Conservation (phyloP, 2,888 invertebrate species). For the Icerya purchasi region DNA sequence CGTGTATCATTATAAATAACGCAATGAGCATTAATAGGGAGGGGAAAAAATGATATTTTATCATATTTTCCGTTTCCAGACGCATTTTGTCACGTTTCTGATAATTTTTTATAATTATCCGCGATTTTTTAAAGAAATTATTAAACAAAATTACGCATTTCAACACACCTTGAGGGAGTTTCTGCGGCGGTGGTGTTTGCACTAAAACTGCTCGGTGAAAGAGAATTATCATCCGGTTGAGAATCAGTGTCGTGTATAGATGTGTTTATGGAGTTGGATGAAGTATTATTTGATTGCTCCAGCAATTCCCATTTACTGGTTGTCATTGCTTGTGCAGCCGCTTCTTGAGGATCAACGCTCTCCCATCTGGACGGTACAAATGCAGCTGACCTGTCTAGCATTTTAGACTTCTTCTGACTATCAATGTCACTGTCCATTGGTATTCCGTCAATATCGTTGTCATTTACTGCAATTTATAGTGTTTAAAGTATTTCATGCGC, state of each 20-base stretch:
- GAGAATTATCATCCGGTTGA: conserved; percentile 4
- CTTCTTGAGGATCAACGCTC: conserved; percentile 70
- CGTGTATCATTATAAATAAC: too few relatives aligned
- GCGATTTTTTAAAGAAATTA: too few relatives aligned
- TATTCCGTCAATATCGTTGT: conserved; percentile 21
- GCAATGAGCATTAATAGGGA: too few relatives aligned
- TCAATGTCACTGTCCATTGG: conserved; percentile 48
- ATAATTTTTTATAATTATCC: too few relatives aligned
- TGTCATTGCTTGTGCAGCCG: conserved; percentile 61
- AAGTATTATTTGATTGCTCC: conserved; percentile 29
- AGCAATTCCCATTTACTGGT: conserved; percentile 73
- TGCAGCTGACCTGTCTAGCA: conserved; percentile 32
- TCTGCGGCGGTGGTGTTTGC: background rate
- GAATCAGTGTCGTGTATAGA: conserved; percentile 10
- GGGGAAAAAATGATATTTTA: too few relatives aligned
- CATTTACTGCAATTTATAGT: conserved; percentile 20
- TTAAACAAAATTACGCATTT: too few relatives aligned
- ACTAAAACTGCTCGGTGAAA: background rate
- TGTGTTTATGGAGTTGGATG: conserved; percentile 6
- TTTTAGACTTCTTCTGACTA: conserved; percentile 18
- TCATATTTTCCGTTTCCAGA: too few relatives aligned
- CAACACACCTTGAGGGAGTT: too few relatives aligned
- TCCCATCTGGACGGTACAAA: conserved; percentile 94
- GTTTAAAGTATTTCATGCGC: too few relatives aligned
- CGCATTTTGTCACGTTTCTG: too few relatives aligned